These are phyloP conservation scores for Caenorhabditis doughertyi DNA, from an alignment of 2,888 invertebrate genomes.

Conservation along the genomic window DNA sequence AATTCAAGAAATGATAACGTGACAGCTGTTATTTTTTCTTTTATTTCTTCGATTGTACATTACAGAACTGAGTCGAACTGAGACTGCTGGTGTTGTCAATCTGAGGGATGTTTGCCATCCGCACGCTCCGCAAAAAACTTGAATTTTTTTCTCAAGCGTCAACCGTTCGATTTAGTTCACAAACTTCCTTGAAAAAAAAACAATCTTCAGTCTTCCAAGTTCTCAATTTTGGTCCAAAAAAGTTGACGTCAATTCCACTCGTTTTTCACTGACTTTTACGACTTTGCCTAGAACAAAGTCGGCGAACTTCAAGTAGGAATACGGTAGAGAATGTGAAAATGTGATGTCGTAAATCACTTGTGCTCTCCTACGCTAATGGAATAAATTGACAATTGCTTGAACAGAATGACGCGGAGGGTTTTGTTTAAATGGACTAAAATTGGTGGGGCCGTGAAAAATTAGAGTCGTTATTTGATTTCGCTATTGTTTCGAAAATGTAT, in stretches of 20 bases:
- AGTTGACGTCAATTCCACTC: not conserved
- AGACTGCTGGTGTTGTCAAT: too few species aligned
- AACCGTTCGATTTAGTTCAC: not conserved
- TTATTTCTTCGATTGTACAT: too few species aligned
- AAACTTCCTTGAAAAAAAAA: not conserved
- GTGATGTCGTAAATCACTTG: slow-evolving; percentile 6
- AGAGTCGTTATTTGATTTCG: not conserved
- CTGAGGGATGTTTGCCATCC: too few species aligned
- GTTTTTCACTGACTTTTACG: slow-evolving; percentile 9
- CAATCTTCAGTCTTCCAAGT: not conserved
- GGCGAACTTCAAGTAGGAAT: slow-evolving; percentile 6
- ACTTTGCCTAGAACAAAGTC: slow-evolving; percentile 13
- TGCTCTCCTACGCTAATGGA: not conserved
- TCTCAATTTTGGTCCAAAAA: slow-evolving; percentile 3
- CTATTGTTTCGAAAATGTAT: not conserved
- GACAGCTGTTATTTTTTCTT: not conserved
- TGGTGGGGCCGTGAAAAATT: not conserved
- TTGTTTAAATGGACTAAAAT: not conserved
- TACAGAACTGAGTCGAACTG: too few species aligned
- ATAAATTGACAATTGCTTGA: not conserved
- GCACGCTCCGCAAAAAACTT: too few species aligned
- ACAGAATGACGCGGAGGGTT: not conserved
- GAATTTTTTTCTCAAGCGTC: too few species aligned
- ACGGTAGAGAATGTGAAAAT: slow-evolving; percentile 1
- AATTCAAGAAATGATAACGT: not conserved